A percentile compares a stretch with the other conserved stretches of the same genome.
phyloP scores from a whole-genome alignment of 2,888 invertebrate genomes.

The Cynaeus angustus region DNA sequence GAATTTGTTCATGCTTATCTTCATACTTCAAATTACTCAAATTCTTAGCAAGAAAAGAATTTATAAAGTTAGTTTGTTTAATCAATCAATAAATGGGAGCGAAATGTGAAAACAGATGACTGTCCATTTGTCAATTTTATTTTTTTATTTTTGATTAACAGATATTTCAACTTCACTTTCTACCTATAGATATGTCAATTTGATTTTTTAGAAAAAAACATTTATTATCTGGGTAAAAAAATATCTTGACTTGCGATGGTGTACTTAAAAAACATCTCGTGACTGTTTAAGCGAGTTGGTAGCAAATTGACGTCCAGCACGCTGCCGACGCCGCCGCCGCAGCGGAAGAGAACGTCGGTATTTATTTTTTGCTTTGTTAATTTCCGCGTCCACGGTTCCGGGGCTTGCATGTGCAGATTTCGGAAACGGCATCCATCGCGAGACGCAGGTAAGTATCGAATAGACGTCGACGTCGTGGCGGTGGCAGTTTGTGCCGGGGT shows the following conservation, averaged over 20 bases:
- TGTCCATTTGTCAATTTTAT: no score
- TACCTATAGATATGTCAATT: no score
- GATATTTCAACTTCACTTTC: no score
- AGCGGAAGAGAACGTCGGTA: slow-evolving; percentile 34
- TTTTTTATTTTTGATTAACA: no score
- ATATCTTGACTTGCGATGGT: background rate
- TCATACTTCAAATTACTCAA: no score
- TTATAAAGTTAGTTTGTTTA: no score
- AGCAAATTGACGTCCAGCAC: slow-evolving; percentile 20
- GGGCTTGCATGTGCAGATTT: slow-evolving; percentile 44
- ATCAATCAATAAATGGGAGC: no score
- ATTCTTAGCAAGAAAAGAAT: no score
- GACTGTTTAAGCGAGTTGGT: background rate
- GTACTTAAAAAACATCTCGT: slow-evolving; percentile 15
- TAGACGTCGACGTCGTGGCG: slow-evolving; percentile 34
- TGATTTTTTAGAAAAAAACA: no score
- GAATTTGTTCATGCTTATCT: no score
- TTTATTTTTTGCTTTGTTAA: slow-evolving; percentile 33
- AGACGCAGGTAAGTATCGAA: slow-evolving; percentile 32
- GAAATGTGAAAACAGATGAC: no score
- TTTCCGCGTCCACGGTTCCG: slow-evolving; percentile 26
- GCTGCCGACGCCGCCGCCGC: slow-evolving; percentile 1
- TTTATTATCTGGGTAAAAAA: background rate
- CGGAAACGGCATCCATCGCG: slow-evolving; percentile 33
- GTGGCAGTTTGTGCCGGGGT: slow-evolving; percentile 52